A percentile compares a stretch with the other conserved stretches of the same genome.
phyloP scores from a whole-genome alignment of 2,113 vertebrate genomes.

The Dromas ardeola region DNA sequence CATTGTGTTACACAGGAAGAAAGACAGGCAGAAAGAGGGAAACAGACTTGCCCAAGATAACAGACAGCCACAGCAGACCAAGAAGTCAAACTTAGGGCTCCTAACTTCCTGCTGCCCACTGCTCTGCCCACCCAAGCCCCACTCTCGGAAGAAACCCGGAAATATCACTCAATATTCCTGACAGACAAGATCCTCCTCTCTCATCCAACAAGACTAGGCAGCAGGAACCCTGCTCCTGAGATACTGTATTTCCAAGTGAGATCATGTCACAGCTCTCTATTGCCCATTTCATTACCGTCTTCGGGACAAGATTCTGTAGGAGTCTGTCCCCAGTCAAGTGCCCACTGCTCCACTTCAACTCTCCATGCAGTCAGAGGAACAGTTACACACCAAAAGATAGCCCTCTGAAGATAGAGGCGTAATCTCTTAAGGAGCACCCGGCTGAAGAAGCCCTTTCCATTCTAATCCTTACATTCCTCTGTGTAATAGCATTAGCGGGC shows the following conservation, averaged over 20 bases:
- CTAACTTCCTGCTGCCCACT: not conserved
- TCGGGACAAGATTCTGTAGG: not conserved
- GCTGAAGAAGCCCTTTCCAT: not conserved
- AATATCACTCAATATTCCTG: not conserved
- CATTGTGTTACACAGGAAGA: constrained; percentile 46
- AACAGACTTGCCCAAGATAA: constrained; percentile 26
- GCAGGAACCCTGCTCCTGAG: not conserved
- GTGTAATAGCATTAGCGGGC: not conserved
- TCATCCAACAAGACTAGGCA: not conserved
- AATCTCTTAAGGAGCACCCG: not conserved
- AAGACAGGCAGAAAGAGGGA: constrained; percentile 31
- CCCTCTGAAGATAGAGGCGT: not conserved
- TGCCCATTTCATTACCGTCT: not conserved
- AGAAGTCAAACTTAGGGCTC: constrained; percentile 13
- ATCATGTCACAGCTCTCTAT: accelerated
- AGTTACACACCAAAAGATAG: not conserved
- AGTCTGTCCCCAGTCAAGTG: not conserved
- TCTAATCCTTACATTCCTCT: not conserved
- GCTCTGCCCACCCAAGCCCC: not conserved
- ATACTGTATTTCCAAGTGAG: not conserved
- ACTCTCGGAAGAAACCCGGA: not conserved
- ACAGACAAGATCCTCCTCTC: not conserved
- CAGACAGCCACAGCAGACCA: constrained; percentile 45
- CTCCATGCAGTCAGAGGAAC: not conserved
- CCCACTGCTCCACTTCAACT: not conserved